Conservation (phyloP, 2,888 invertebrate species). For the Apamea monoglypha region DNA sequence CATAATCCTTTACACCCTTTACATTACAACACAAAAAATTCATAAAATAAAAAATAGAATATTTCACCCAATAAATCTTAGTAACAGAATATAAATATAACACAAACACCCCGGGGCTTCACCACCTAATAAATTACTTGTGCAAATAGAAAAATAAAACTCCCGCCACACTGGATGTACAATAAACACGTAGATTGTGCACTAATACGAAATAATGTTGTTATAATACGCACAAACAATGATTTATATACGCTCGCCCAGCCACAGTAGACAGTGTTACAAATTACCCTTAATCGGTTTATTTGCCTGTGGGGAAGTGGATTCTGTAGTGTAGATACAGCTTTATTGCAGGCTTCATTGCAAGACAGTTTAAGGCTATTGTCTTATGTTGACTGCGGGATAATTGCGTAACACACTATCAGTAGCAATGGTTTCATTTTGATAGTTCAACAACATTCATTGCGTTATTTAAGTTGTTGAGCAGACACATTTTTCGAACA, state of each 20-base stretch:
- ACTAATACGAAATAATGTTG: conserved; percentile 74
- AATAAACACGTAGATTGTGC: conserved; percentile 71
- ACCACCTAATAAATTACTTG: conserved; percentile 63
- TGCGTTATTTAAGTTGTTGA: too few relatives aligned
- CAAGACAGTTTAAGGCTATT: conserved; percentile 23
- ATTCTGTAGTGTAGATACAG: conserved; percentile 29
- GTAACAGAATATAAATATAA: conserved; percentile 54
- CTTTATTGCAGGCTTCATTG: conserved; percentile 32
- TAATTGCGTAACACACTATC: too few relatives aligned
- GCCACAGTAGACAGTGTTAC: conserved; percentile 41
- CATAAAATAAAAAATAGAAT: conserved; percentile 19
- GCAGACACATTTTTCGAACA: too few relatives aligned
- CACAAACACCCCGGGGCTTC: conserved; percentile 41
- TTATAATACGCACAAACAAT: conserved; percentile 68
- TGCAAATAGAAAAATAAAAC: conserved; percentile 75
- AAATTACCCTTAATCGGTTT: conserved; percentile 64
- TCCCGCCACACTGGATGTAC: conserved; percentile 64
- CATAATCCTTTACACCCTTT: conserved; percentile 9
- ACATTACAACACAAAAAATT: conserved; percentile 17
- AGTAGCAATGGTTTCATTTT: too few relatives aligned
- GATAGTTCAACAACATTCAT: too few relatives aligned
- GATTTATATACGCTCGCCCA: conserved; percentile 59
- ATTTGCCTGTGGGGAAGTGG: conserved; percentile 46
- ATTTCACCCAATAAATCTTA: conserved; percentile 16
- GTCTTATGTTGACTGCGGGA: background rate